A percentile compares a stretch with the other conserved stretches of the same genome.
phyloP scores from a whole-genome alignment of 2,888 invertebrate species.

The Serripes groenlandicus region DNA sequence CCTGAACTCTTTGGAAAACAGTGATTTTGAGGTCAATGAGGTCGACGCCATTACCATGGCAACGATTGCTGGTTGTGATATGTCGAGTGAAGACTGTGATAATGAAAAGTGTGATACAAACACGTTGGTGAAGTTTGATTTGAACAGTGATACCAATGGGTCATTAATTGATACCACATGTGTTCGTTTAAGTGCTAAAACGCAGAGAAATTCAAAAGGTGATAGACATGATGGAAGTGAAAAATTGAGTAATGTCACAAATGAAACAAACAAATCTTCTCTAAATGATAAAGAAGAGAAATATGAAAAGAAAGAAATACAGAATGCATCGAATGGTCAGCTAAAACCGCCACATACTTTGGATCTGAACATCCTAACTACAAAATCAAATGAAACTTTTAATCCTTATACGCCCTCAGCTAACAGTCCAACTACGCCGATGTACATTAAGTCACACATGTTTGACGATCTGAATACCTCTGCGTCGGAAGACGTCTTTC shows the following conservation, averaged over 20 bases:
- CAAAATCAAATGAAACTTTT: slow-evolving; percentile 6
- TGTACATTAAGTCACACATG: slow-evolving; percentile 72
- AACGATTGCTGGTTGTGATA: slow-evolving; percentile 25
- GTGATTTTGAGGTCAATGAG: slow-evolving; percentile 34
- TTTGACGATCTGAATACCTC: slow-evolving; percentile 72
- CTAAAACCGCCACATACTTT: slow-evolving; percentile 11
- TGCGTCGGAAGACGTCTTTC: slow-evolving; percentile 73
- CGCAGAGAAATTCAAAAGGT: not conserved
- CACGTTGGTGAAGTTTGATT: not conserved
- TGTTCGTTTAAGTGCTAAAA: slow-evolving; percentile 4
- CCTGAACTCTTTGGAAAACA: slow-evolving; percentile 57
- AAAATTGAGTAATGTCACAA: not conserved
- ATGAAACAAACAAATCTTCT: not conserved
- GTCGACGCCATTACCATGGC: slow-evolving; percentile 41
- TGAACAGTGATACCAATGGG: not conserved
- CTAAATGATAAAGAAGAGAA: not conserved
- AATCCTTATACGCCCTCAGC: slow-evolving; percentile 30
- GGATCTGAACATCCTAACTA: slow-evolving; percentile 5
- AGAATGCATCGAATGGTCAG: not conserved
- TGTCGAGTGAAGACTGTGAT: slow-evolving; percentile 26
- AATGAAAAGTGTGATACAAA: slow-evolving; percentile 17
- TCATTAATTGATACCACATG: not conserved
- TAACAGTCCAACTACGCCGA: slow-evolving; percentile 71
- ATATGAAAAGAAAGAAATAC: not conserved
- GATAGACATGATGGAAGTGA: not conserved